Percentiles rank a stretch among this genome's conserved stretches.
Conservation (phyloP, 2,797 vertebrate genomes). For the Cuculus canorus region DNA sequence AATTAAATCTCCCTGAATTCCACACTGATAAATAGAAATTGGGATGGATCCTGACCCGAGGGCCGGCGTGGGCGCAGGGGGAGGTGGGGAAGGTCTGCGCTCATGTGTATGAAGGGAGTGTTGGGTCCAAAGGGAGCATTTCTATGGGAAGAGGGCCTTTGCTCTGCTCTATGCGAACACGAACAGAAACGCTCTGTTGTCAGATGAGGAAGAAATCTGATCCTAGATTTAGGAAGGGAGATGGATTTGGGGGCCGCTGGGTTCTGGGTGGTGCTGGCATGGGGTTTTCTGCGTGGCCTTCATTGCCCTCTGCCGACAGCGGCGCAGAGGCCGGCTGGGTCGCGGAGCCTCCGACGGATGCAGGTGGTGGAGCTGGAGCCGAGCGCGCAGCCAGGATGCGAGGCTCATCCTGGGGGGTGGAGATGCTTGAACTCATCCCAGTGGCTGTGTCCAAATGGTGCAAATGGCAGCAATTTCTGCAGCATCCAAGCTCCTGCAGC, state of each 20-base stretch:
- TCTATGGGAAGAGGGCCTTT: neutral
- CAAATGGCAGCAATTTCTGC: neutral
- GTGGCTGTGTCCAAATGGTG: neutral
- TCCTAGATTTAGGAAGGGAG: constrained; percentile 21
- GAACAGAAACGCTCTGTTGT: neutral
- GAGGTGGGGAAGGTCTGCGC: neutral
- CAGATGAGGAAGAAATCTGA: neutral
- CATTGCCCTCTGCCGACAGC: constrained; percentile 63
- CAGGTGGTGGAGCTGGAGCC: neutral
- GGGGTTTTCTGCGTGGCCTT: constrained; percentile 15
- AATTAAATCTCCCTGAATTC: neutral
- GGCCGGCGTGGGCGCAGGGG: neutral
- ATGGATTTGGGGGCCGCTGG: constrained; percentile 35
- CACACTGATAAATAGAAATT: neutral
- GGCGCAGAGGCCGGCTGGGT: neutral
- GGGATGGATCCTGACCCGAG: neutral
- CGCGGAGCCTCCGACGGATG: neutral
- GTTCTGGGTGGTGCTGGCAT: neutral
- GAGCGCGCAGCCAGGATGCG: neutral
- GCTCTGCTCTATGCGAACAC: neutral
- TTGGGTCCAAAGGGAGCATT: neutral
- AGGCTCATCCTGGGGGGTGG: neutral
- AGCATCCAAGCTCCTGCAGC: neutral
- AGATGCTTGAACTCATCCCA: neutral
- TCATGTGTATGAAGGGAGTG: neutral